Percentiles rank a stretch among this genome's conserved stretches.
phyloP scores from a whole-genome alignment of 2,888 invertebrate genomes.

The Lasioglossum zephyrum region DNA sequence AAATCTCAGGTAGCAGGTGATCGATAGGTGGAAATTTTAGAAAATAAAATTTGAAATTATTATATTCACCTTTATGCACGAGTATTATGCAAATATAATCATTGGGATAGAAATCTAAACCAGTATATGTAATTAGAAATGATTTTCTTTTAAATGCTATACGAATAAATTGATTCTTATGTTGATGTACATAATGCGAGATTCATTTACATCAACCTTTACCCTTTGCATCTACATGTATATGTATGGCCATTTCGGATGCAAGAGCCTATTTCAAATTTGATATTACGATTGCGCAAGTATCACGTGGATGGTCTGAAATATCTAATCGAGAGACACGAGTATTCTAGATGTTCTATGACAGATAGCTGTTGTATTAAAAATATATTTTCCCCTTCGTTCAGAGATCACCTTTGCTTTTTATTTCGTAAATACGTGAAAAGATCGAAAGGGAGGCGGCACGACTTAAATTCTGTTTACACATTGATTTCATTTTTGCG shows the following conservation, averaged over 20 bases:
- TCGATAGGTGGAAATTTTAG: conserved; percentile 24
- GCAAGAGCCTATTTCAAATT: conserved; percentile 1
- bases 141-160: not conserved
- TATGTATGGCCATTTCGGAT: not conserved
- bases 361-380: not conserved
- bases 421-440: conserved; percentile 8
- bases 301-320: not conserved
- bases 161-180: conserved; percentile 43
- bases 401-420: not conserved
- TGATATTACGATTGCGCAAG: conserved; percentile 20
- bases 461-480: not conserved
- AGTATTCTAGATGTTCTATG: not conserved
- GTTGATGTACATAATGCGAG: not conserved
- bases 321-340: not conserved
- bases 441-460: not conserved
- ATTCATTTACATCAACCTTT: conserved; percentile 9
- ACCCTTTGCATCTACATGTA: not conserved
- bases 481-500: not conserved
- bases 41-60: not conserved
- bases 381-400: not conserved
- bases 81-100: not conserved
- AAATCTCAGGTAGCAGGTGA: conserved; percentile 1
- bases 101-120: not conserved
- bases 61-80: not conserved
- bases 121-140: not conserved